Conservation (phyloP, 2,888 invertebrate species). For the Mactromeris polynyma region DNA sequence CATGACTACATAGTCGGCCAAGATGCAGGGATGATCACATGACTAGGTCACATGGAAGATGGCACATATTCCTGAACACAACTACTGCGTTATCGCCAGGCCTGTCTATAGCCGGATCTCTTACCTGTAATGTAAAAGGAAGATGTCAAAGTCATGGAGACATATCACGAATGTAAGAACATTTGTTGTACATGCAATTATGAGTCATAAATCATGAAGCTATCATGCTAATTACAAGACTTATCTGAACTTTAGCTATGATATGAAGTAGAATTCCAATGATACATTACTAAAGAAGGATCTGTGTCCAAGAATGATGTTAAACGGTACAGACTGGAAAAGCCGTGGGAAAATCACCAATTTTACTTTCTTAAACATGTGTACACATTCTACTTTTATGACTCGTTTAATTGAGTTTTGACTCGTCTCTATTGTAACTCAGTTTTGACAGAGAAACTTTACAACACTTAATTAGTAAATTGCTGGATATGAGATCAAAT, state of each 20-base stretch:
- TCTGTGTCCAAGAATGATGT: too few species aligned
- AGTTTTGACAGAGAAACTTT: too few species aligned
- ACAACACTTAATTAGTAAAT: too few species aligned
- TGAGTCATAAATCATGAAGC: background rate
- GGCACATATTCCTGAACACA: conserved; percentile 62
- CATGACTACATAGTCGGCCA: conserved; percentile 15
- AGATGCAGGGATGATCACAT: conserved; percentile 2
- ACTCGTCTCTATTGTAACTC: too few species aligned
- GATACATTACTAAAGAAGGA: too few species aligned
- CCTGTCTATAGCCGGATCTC: conserved; percentile 44
- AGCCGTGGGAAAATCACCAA: too few species aligned
- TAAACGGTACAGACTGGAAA: too few species aligned
- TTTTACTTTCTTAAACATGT: too few species aligned
- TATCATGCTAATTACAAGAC: background rate
- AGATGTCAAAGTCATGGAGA: background rate
- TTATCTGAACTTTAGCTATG: background rate
- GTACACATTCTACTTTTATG: too few species aligned
- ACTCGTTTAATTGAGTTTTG: too few species aligned
- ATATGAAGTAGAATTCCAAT: background rate
- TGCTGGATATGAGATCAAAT: too few species aligned
- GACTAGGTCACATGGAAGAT: conserved; percentile 55
- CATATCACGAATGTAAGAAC: background rate
- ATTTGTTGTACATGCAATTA: background rate
- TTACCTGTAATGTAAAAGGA: conserved; percentile 49
- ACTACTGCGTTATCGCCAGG: conserved; percentile 60